These are phyloP conservation scores for Tachyglossus aculeatus DNA, from an alignment of 2,797 vertebrate species.

Conservation along the genomic window DNA sequence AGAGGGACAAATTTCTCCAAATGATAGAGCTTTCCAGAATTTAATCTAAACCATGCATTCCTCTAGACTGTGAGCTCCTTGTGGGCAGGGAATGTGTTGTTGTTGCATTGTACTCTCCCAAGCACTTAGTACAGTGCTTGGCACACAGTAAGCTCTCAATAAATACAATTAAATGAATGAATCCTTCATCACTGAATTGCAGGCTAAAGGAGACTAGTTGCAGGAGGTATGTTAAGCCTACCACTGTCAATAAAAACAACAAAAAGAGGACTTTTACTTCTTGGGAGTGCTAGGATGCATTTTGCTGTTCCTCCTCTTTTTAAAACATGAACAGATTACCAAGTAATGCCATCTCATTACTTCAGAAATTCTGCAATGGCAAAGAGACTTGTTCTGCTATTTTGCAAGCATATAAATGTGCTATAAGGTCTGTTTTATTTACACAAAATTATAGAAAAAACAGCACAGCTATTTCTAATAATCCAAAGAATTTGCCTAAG, in stretches of 20 bases:
- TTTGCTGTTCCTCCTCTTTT: not conserved
- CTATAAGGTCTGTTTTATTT: slow-evolving; percentile 16
- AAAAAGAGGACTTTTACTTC: not conserved
- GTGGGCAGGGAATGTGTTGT: no score
- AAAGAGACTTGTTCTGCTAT: not conserved
- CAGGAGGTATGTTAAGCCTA: not conserved
- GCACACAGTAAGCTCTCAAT: no score
- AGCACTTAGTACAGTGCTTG: no score
- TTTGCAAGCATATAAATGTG: slow-evolving; percentile 16
- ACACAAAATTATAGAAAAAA: not conserved
- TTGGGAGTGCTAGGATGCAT: not conserved
- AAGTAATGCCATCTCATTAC: not conserved
- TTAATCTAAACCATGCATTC: not conserved
- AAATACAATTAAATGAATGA: no score
- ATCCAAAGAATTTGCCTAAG: not conserved
- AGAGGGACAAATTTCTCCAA: not conserved
- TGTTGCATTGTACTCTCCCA: no score
- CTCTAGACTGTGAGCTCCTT: no score
- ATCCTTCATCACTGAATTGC: not conserved
- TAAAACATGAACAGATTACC: slow-evolving; percentile 4
- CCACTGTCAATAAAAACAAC: not conserved
- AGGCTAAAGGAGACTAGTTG: not conserved
- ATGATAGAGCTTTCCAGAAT: not conserved
- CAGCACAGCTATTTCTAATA: not conserved
- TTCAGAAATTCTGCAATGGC: not conserved